phyloP scores from a whole-genome alignment of 2,888 invertebrate genomes.

The Pimpla rufipes region DNA sequence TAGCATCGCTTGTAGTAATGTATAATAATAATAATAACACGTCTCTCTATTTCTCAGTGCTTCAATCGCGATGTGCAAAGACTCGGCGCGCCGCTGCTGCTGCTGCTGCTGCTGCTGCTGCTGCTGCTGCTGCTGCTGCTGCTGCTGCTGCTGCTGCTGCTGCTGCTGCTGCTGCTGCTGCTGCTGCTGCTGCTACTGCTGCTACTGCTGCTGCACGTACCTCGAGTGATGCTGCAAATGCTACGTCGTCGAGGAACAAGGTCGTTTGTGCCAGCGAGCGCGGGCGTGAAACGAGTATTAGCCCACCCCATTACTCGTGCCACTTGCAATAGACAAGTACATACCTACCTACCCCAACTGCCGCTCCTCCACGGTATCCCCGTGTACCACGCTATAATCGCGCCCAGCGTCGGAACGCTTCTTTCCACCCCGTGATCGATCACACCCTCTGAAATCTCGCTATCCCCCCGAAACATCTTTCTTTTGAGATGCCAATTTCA shows the following conservation, averaged over 20 bases:
- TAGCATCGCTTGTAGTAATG: conserved; percentile 37
- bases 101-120: no score
- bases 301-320: conserved; percentile 64
- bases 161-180: background rate
- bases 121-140: no score
- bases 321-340: conserved; percentile 36
- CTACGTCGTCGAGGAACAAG: conserved; percentile 60
- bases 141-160: no score
- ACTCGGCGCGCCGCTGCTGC: conserved; percentile 1
- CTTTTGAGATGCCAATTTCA: conserved; percentile 37
- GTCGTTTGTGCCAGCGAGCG: conserved; percentile 61
- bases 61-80: conserved; percentile 47
- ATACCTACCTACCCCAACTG: conserved; percentile 29
- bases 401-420: background rate
- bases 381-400: conserved; percentile 23
- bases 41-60: conserved; percentile 12
- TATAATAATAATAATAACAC: conserved; percentile 35
- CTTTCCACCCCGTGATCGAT: conserved; percentile 39
- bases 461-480: background rate
- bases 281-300: conserved; percentile 67
- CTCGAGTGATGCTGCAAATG: conserved; percentile 38
- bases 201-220: background rate
- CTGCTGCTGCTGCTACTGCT: conserved; percentile 42
- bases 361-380: background rate
- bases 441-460: conserved; percentile 24